Conservation (phyloP, 2,888 invertebrate species). For the Neria commutata region DNA sequence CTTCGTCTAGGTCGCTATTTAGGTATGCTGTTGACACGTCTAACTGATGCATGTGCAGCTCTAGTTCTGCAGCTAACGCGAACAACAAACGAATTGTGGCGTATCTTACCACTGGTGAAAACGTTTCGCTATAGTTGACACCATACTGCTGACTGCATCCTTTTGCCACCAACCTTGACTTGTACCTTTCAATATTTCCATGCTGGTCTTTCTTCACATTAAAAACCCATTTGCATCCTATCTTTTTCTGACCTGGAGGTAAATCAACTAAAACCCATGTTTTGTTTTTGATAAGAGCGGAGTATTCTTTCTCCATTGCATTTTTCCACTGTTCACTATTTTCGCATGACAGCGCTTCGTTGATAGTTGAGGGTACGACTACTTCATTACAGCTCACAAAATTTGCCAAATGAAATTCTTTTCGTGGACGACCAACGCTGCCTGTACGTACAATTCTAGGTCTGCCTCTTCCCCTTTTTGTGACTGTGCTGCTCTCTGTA, state of each 20-base stretch:
- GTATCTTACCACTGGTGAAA: constrained; percentile 31
- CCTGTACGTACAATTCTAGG: constrained; percentile 7
- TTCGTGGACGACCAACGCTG: constrained; percentile 1
- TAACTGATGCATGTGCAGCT: constrained; percentile 33
- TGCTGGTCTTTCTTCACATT: constrained; percentile 25
- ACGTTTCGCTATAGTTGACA: constrained; percentile 30
- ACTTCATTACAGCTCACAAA: too few species aligned
- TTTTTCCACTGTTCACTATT: constrained; percentile 14
- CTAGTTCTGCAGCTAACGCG: constrained; percentile 32
- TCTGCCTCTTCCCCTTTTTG: not conserved
- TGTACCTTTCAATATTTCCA: constrained; percentile 25
- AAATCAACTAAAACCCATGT: constrained; percentile 12
- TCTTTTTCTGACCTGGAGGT: constrained; percentile 16
- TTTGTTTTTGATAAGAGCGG: not conserved
- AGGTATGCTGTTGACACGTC: constrained; percentile 35
- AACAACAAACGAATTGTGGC: constrained; percentile 31
- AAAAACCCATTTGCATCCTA: constrained; percentile 34
- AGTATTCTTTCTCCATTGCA: constrained; percentile 3
- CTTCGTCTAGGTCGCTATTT: constrained; percentile 33
- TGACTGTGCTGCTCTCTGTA: too few species aligned
- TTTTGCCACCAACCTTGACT: constrained; percentile 30
- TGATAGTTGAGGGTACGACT: not conserved
- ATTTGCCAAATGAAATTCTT: not conserved
- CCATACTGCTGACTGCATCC: constrained; percentile 27
- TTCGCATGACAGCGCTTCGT: constrained; percentile 4